Conservation (phyloP, 2,797 vertebrate genomes). For the Propithecus deckenii region DNA sequence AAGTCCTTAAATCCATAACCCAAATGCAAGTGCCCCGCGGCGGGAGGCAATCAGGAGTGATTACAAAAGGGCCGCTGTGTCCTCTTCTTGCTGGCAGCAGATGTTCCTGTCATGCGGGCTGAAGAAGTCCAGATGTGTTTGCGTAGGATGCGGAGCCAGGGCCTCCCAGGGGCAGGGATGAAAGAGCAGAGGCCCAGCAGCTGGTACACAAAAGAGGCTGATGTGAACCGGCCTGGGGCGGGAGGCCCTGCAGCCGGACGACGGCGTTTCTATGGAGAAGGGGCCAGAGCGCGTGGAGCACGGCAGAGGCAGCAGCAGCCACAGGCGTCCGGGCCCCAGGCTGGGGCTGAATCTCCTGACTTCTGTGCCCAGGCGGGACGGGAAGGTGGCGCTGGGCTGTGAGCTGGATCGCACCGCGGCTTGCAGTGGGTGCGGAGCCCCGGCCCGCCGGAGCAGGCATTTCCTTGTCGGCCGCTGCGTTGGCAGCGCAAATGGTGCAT, state of each 20-base stretch:
- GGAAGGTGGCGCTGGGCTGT: background rate
- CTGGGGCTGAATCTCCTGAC: background rate
- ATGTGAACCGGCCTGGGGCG: background rate
- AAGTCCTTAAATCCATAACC: conserved; percentile 17
- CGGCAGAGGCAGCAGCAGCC: background rate
- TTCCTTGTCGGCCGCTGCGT: accelerated
- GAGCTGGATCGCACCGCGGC: background rate
- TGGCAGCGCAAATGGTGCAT: background rate
- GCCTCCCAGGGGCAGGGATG: conserved; percentile 36
- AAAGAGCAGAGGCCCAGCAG: conserved; percentile 36
- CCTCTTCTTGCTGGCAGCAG: conserved; percentile 36
- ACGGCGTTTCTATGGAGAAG: background rate
- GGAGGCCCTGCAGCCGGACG: background rate
- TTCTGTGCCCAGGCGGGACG: accelerated
- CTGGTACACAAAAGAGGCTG: background rate
- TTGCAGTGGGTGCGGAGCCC: accelerated
- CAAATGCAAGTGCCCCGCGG: background rate
- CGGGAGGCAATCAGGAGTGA: conserved; percentile 30
- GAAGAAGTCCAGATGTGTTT: conserved; percentile 64
- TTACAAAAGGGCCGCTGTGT: background rate
- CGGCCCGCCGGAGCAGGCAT: accelerated
- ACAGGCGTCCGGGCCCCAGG: accelerated
- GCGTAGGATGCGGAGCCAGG: background rate
- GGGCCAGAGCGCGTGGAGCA: accelerated
- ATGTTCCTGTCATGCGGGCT: conserved; percentile 50